Evolutionary conservation across 2,888 invertebrate species (phyloP).

Genomic region (Idaea straminata): DNA sequence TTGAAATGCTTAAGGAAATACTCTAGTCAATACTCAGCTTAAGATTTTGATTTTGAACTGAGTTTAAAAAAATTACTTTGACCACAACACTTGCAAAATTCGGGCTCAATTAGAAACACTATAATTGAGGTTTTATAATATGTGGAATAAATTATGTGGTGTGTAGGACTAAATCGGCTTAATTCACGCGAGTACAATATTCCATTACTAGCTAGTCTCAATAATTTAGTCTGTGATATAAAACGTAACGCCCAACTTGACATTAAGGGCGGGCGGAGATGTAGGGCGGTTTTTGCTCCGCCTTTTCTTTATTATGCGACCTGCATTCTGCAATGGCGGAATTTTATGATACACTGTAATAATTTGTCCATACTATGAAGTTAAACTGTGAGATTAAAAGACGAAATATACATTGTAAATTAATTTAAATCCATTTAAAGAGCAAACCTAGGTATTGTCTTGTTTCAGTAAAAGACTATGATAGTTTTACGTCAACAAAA

Average conservation of each 20-base stretch:
- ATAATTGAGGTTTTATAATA: too few species aligned
- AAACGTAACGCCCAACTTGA: conserved; percentile 34
- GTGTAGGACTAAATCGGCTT: conserved; percentile 5
- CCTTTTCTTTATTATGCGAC: conserved; percentile 23
- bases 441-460: too few species aligned
- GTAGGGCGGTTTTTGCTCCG: conserved; percentile 39
- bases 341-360: background rate
- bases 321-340: conserved; percentile 11
- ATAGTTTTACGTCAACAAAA: too few species aligned
- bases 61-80: too few species aligned
- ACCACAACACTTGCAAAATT: too few species aligned
- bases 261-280: conserved; percentile 45
- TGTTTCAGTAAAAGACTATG: too few species aligned
- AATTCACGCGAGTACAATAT: background rate
- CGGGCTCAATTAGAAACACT: too few species aligned
- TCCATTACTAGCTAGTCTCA: background rate
- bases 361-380: background rate
- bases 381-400: background rate
- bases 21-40: too few species aligned
- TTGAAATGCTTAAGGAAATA: too few species aligned
- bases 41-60: too few species aligned
- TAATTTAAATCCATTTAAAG: too few species aligned
- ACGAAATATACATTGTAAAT: background rate
- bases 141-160: too few species aligned
- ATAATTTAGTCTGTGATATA: background rate